Conservation (phyloP, 2,888 invertebrate genomes). For the Clostera curtula region DNA sequence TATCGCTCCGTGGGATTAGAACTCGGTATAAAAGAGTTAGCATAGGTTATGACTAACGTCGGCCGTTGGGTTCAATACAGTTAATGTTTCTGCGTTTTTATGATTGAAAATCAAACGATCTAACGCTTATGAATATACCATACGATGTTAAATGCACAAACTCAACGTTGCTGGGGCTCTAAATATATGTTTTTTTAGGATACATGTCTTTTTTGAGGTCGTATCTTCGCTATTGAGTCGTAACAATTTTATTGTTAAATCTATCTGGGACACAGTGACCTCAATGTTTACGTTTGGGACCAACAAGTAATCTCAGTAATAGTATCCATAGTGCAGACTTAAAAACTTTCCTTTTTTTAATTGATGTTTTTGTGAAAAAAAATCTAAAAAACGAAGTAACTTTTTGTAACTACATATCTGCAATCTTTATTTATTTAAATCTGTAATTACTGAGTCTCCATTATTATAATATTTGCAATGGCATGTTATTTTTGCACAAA, state of each 20-base stretch:
- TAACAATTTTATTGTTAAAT: slow-evolving; percentile 7
- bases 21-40: slow-evolving; percentile 32
- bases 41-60: slow-evolving; percentile 54
- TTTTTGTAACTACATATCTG: neutral
- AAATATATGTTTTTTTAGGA: slow-evolving; percentile 4
- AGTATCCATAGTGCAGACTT: no score
- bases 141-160: slow-evolving; percentile 15
- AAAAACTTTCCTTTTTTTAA: neutral
- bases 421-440: no score
- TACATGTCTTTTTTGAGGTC: slow-evolving; percentile 6
- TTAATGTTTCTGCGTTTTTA: slow-evolving; percentile 61
- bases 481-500: no score
- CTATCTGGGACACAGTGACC: slow-evolving; percentile 27
- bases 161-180: slow-evolving; percentile 8
- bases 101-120: slow-evolving; percentile 35
- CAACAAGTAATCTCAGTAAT: slow-evolving; percentile 22
- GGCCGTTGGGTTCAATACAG: slow-evolving; percentile 26
- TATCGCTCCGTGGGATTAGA: slow-evolving; percentile 38
- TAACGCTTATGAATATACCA: slow-evolving; percentile 18
- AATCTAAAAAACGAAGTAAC: neutral
- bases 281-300: slow-evolving; percentile 30
- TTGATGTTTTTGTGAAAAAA: neutral
- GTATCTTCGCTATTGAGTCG: slow-evolving; percentile 12
- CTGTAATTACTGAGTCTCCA: no score
- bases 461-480: no score